Evolutionary conservation across 2,888 invertebrate genomes (phyloP), one percentile per base, ranked within the genome.

Genomic region (Euzetes globulus): DNA sequence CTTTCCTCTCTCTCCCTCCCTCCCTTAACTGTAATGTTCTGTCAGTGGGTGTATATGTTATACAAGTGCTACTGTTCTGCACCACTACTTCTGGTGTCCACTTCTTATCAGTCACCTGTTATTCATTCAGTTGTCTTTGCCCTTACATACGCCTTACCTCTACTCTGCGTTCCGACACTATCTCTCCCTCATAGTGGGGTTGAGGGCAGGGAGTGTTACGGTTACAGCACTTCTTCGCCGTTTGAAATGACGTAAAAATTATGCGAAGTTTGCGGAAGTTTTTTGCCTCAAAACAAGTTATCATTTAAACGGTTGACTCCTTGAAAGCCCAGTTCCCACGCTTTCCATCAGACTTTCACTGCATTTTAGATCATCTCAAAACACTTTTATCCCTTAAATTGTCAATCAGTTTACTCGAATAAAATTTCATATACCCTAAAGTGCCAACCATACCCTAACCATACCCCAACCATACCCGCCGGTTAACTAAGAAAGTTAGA

Each of bases 71-170:
- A 70, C 70, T 70, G 47, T 45, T 45, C 27, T 47, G 11, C 70
- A 45, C n/a, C 41, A 47, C 47, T 68, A 68, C 68, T 68, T 70
- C 45, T 70, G 47, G 70, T 70, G 70, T 70, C 70, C 70, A 70
- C 70, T 70, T 70, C 47, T 70, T 70, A 70, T 70, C 70, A 70
- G 70, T 70, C 70, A 70, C 70, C 70, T 70, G 70, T 70, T 70
- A 70, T 47, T 15, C 47, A 47, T 25, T 11, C 41, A 37, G 25
- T 70, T 70, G 70, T 70, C 70, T 70, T 47, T 70, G 17, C 70
- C 47, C 70, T 70, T 25, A 25, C 45, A 19, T 0, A 19, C 13
- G 37, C 37, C 1, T 41, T 41, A 41, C 41, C 41, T 41, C 41
- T 13, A 13, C 41, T 13, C 11, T 41, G 41, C 41, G 11, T 41